Base-by-base conservation (phyloP, 2,797 vertebrate genomes). In the Arrhamphus sclerolepis region DNA sequence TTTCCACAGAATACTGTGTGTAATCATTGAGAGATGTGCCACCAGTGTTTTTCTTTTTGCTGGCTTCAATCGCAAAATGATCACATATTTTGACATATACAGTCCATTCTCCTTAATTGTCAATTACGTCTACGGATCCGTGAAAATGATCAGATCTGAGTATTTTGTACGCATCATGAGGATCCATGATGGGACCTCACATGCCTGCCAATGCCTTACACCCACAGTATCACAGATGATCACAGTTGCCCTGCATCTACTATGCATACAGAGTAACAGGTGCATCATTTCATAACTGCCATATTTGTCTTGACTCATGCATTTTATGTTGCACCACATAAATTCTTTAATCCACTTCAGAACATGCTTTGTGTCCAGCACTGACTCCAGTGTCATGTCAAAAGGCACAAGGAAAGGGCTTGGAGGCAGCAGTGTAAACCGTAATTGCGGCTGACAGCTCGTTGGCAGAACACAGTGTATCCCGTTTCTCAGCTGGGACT, bases 381-480 rank as follows among this genome's bases (percentile, higher is more conserved):
- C 51, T n/a, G 56, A 4, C 19, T 22, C 53, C 65, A 77, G 62
- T 68, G 28, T 53, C 64, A 63, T 84, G 84, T 89, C 85, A 88
- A 87, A 89, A 84, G 86, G 67, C 88, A 81, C 72, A 48, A 28
- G 70, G 67, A 51, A 1, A 19, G 73, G 73, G 63, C 81, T 81
- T 64, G 19, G 47, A 46, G 63, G 63, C 66, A 47, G 80, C 67
- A 28, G 68, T 90, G 88, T 86, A 88, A 90, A 87, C 75, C 63
- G 13, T 87, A 89, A 91, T 87, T 83, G 86, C 64, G 55, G 48
- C 54, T 66, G 91, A 88, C 88, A 86, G 87, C 68, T 83, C 51
- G 50, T 57, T 91, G 91, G 87, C 89, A 90, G 85, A 65, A 91
- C 89, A 89, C 81, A 69, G 75, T 83, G 88, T 86, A 80, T 90